Base-by-base conservation (phyloP, 2,113 vertebrate genomes). In the Ailuropoda melanoleuca region DNA sequence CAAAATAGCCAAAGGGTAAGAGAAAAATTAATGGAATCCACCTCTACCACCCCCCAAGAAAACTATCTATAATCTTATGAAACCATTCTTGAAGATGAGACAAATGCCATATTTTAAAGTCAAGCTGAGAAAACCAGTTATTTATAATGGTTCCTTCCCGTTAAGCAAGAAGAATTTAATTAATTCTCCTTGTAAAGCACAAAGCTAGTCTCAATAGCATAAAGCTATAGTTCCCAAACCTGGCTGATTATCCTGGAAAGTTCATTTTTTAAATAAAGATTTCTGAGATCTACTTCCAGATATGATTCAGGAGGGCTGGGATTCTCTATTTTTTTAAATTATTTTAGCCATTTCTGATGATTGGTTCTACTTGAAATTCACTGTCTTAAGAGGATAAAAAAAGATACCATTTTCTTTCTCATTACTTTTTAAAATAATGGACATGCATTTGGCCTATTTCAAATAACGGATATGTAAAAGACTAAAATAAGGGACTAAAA, bases 381-480 rank as follows among this genome's bases (percentile, higher is more conserved):
- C 31, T 72, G 31, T 88, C 58, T 93, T 85, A 82, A 60, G 14
- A 90, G 5, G 14, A 85, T 66, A 31, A 11, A 97, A 50, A 84
- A 90, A 50, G 23, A 88, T 26, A 56, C 3, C 58, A 4, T 34
- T 91, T 94, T 87, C 46, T 91, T 88, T 88, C 31, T 93, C 55
- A 81, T 58, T 95, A 72, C 9, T 70, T 97, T 94, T 85, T 70
- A 10, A 50, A 77, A 80, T 87, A 89, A 77, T 56, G 46, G 34
- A 39, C 90, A 96, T 24, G 24, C 37, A 50, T 85, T 81, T 96
- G 82, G 66, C 46, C 89, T 92, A 60, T 62, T 97, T 95, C 43
- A 91, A 55, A 96, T 77, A 93, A 81, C 8, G 14, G 1, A 68
- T 43, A 95, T 46, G 7, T 88, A 62, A 93, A 77, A 78, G 21